Evolutionary conservation across 2,888 invertebrate genomes (phyloP), one percentile per base, ranked within the genome.

Genomic region (Chrysolina haemoptera): DNA sequence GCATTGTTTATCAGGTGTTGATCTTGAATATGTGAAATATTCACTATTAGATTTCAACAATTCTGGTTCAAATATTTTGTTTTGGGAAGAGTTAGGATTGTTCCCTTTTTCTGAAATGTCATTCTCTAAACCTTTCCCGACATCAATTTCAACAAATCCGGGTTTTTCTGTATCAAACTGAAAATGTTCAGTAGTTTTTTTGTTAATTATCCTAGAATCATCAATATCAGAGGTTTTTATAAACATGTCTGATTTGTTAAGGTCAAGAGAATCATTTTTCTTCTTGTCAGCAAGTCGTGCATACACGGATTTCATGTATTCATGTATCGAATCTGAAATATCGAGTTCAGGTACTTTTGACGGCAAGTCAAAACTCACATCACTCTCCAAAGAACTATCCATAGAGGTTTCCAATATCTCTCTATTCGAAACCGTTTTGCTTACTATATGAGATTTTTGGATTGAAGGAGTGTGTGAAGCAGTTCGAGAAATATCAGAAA

Each of bases 281-380:
- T 55, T 16, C 48, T 16, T 48, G 0, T 8, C 55, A 12, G 55
- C 55, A 18, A 55, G 55, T 22, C 12, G 18, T 11, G 55, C 9
- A 22, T 55, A 55, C n/a, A 55, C 22, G 18, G 55, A 22, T 20
- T 55, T 55, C 55, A 55, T 55, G 12, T 73, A 73, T 11, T 73
- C 71, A 16, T 71, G 50, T 8, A 71, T 43, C 62, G 65, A 75
- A 20, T 75, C 69, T 14, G 75, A 69, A 16, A 75, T 53, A n/a
- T 62, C 46, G 14, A 64, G 69, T 6, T 41, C 43, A 40, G 62
- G 18, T 1, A 22, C 62, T 50, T 70, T n/a, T 16, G 20, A 10
- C 22, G 16, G 16, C 9, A 27, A 18, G 12, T 67, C 43, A 40
- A 62, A 62, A 20, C 71, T 72, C 0, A 59, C 35, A 40, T 73